These are phyloP conservation scores for Tarsius wallacei DNA, from an alignment of 2,797 vertebrate genomes.

Conservation along the genomic window DNA sequence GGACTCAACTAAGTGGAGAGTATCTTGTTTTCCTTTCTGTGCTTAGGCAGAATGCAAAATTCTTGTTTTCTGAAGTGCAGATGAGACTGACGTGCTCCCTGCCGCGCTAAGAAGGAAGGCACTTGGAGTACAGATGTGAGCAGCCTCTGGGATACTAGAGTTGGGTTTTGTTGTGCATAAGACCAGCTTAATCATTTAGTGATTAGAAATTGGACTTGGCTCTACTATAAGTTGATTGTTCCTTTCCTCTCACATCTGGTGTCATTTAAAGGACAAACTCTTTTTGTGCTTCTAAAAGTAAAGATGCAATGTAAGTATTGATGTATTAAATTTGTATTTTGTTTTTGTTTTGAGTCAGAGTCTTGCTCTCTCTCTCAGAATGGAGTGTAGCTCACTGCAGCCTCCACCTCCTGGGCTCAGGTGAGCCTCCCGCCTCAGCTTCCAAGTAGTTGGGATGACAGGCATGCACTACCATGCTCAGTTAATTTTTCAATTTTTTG, in stretches of 20 bases:
- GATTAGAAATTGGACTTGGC: conserved; percentile 14
- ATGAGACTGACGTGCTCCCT: too few relatives aligned
- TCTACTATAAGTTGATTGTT: conserved; percentile 51
- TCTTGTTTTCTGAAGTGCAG: conserved; percentile 14
- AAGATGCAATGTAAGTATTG: neutral
- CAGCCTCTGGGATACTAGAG: neutral
- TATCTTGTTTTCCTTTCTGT: neutral
- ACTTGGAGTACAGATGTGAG: neutral
- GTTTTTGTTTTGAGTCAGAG: too few relatives aligned
- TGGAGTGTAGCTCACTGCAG: too few relatives aligned
- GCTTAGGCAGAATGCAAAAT: neutral
- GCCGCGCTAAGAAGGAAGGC: too few relatives aligned
- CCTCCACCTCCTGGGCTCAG: too few relatives aligned
- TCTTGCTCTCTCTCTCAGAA: too few relatives aligned
- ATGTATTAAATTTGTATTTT: neutral
- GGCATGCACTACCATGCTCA: too few relatives aligned
- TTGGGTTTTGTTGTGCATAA: conserved; percentile 37
- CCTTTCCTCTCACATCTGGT: neutral
- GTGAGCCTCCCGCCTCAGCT: too few relatives aligned
- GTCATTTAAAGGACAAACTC: conserved; percentile 58
- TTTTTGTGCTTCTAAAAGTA: conserved; percentile 28
- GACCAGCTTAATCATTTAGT: neutral
- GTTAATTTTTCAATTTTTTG: too few relatives aligned
- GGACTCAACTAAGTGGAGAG: neutral
- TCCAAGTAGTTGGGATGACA: too few relatives aligned